Conservation (phyloP, 2,888 invertebrate species). For the Stegophylla sp. region DNA sequence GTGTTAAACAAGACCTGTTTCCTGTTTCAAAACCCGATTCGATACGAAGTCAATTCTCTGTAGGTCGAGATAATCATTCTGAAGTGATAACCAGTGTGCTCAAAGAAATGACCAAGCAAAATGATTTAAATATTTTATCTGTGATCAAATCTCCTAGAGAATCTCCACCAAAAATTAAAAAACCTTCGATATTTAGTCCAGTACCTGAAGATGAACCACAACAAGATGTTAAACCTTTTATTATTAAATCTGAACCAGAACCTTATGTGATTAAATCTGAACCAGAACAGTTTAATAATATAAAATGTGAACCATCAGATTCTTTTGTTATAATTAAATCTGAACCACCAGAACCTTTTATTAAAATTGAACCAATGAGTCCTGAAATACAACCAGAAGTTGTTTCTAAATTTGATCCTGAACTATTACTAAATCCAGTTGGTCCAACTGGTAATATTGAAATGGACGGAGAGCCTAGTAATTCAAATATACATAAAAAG, state of each 20-base stretch:
- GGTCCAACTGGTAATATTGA: constrained; percentile 31
- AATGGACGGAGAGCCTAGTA: constrained; percentile 42
- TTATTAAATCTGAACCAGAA: constrained; percentile 43
- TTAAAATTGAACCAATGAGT: constrained; percentile 41
- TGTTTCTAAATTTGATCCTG: constrained; percentile 41
- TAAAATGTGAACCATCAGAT: constrained; percentile 55
- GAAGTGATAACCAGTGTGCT: constrained; percentile 61
- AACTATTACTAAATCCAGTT: constrained; percentile 47
- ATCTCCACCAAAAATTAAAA: constrained; percentile 61
- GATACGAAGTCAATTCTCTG: constrained; percentile 38
- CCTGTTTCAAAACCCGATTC: constrained; percentile 40
- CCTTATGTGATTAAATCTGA: constrained; percentile 56
- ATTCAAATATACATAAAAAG: constrained; percentile 59
- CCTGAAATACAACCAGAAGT: not conserved
- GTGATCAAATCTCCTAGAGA: constrained; percentile 58
- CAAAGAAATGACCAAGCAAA: constrained; percentile 62
- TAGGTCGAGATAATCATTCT: constrained; percentile 57
- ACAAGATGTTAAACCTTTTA: constrained; percentile 59
- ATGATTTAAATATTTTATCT: constrained; percentile 60
- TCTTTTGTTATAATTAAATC: constrained; percentile 29
- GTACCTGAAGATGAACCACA: constrained; percentile 60
- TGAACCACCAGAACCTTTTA: constrained; percentile 55
- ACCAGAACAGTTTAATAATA: constrained; percentile 29
- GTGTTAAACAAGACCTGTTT: too few relatives aligned
- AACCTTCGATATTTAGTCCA: constrained; percentile 65